These are phyloP conservation scores for Nebria ingens DNA, from an alignment of 1,140 invertebrate genomes.

Conservation along the genomic window DNA sequence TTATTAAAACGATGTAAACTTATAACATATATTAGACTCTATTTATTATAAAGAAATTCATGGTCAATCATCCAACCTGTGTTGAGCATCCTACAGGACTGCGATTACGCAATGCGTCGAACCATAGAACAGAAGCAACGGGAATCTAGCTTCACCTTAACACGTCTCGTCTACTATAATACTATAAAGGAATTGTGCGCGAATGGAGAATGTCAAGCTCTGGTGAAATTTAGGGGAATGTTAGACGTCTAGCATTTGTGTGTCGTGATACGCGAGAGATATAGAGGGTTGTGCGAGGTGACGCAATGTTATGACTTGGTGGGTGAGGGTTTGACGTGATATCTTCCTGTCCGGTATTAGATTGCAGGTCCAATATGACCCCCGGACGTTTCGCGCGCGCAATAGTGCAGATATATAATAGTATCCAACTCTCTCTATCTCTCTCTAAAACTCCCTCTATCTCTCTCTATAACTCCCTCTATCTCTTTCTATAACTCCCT, in stretches of 20 bases:
- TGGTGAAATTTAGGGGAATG: background rate
- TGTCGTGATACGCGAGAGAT: background rate
- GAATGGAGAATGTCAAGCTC: background rate
- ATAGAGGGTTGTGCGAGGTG: constrained; percentile 5
- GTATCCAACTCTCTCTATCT: background rate
- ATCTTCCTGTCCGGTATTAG: constrained; percentile 18
- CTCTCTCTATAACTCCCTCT: too few relatives aligned
- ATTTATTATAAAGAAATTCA: too few relatives aligned
- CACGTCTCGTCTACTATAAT: background rate
- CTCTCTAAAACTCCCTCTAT: too few relatives aligned
- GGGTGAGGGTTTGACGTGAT: constrained; percentile 18
- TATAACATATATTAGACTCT: too few relatives aligned
- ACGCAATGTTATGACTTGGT: constrained; percentile 21
- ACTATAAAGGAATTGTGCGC: constrained; percentile 7
- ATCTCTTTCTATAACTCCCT: too few relatives aligned
- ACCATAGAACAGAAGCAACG: too few relatives aligned
- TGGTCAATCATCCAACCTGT: too few relatives aligned
- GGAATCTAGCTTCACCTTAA: too few relatives aligned
- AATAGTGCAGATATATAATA: background rate
- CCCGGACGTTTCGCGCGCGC: background rate
- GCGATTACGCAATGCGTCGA: too few relatives aligned
- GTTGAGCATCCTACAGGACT: too few relatives aligned
- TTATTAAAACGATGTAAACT: too few relatives aligned
- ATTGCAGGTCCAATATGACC: constrained; percentile 22
- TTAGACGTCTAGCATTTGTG: background rate